These are phyloP conservation scores for Ailurus styani DNA, from an alignment of 2,113 vertebrate genomes.

Conservation along the genomic window DNA sequence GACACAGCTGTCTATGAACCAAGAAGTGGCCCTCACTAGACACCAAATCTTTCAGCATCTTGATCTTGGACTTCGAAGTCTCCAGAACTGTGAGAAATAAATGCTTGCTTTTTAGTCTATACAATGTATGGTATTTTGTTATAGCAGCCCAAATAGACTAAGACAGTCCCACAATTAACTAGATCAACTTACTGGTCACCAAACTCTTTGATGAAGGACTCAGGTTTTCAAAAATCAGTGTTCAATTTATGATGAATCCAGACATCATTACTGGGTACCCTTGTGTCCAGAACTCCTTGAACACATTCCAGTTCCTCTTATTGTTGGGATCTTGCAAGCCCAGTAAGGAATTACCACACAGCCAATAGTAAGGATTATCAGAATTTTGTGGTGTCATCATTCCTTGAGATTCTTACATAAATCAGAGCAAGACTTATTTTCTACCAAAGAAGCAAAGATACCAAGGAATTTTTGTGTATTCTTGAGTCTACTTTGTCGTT, in stretches of 20 bases:
- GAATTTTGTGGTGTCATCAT: slow-evolving; percentile 65
- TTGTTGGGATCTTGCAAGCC: slow-evolving; percentile 78
- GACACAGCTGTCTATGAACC: background rate
- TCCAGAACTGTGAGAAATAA: background rate
- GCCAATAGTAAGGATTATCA: slow-evolving; percentile 76
- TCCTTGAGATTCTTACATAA: slow-evolving; percentile 67
- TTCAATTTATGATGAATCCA: slow-evolving; percentile 74
- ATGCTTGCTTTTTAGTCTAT: background rate
- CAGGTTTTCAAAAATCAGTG: slow-evolving; percentile 75
- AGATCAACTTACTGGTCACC: slow-evolving; percentile 77
- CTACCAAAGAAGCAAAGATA: slow-evolving; percentile 80
- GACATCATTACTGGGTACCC: slow-evolving; percentile 78
- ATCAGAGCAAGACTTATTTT: slow-evolving; percentile 73
- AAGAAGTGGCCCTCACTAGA: background rate
- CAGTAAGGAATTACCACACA: slow-evolving; percentile 75
- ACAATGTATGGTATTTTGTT: background rate
- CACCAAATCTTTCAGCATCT: background rate
- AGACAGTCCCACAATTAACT: slow-evolving; percentile 71
- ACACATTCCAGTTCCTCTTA: slow-evolving; percentile 80
- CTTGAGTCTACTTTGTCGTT: slow-evolving; percentile 77
- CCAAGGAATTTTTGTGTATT: slow-evolving; percentile 76
- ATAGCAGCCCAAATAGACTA: background rate
- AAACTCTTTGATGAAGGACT: slow-evolving; percentile 78
- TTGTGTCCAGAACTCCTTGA: slow-evolving; percentile 80
- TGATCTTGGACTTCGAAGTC: background rate